Percentiles rank a stretch among this genome's conserved stretches.
These are phyloP conservation scores for Chloroclystis v-ata DNA, from an alignment of 2,888 invertebrate species.

Conservation along the genomic window DNA sequence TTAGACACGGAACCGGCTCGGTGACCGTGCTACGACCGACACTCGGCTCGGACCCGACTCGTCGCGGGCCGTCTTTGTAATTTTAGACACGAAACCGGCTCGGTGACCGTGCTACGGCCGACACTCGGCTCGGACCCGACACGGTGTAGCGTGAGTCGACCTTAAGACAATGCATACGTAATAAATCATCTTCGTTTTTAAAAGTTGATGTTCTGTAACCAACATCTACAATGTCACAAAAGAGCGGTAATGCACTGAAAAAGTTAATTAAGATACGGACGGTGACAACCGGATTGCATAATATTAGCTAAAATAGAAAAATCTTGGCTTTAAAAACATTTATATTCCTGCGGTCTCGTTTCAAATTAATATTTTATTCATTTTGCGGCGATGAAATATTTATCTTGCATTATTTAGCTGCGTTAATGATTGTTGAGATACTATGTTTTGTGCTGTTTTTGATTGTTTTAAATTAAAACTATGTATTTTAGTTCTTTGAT, in stretches of 20 bases:
- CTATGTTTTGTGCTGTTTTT: neutral
- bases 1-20: too few species aligned
- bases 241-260: conserved; percentile 32
- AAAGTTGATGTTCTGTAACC: conserved; percentile 1
- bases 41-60: too few species aligned
- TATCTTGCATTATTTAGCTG: conserved; percentile 25
- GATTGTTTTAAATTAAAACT: neutral
- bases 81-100: too few species aligned
- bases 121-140: too few species aligned
- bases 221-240: conserved; percentile 13
- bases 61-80: too few species aligned
- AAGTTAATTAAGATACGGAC: conserved; percentile 32
- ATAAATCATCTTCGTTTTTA: neutral
- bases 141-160: too few species aligned
- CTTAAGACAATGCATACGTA: too few species aligned
- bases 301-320: conserved; percentile 36
- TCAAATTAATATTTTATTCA: conserved; percentile 22
- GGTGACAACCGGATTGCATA: conserved; percentile 36
- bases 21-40: too few species aligned
- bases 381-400: conserved; percentile 21
- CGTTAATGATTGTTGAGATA: conserved; percentile 10
- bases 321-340: conserved; percentile 23
- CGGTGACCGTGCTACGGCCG: too few species aligned
- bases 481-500: too few species aligned
- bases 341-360: conserved; percentile 15